These are phyloP conservation scores for Hydropsyche betteni DNA, from an alignment of 2,888 invertebrate genomes.

Conservation along the genomic window DNA sequence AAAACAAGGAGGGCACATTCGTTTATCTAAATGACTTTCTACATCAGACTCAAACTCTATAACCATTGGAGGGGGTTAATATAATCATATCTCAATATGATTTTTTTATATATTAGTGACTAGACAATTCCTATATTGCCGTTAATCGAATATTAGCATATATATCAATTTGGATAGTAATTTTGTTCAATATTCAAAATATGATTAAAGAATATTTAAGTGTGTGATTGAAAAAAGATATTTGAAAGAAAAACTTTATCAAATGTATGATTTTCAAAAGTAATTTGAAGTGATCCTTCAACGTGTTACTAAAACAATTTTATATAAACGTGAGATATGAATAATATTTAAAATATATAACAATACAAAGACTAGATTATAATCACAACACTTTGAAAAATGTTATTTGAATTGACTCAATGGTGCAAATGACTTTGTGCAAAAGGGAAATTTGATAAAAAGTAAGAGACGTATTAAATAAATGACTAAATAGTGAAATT, in stretches of 20 bases:
- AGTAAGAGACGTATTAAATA: too few relatives aligned
- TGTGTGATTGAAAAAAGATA: too few relatives aligned
- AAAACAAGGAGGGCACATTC: conserved; percentile 36
- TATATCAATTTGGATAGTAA: not conserved
- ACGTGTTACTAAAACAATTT: not conserved
- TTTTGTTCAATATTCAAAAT: too few relatives aligned
- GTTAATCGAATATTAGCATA: conserved; percentile 4
- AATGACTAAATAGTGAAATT: too few relatives aligned
- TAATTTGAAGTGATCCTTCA: too few relatives aligned
- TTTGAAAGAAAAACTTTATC: too few relatives aligned
- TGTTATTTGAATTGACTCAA: conserved; percentile 7
- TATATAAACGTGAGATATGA: not conserved
- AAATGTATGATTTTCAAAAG: too few relatives aligned
- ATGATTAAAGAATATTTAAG: too few relatives aligned
- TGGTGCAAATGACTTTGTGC: not conserved
- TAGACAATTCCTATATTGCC: conserved; percentile 36
- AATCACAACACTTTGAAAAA: not conserved
- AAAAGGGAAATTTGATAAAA: too few relatives aligned
- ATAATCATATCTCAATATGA: conserved; percentile 5
- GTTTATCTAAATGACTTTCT: conserved; percentile 21
- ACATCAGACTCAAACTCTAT: conserved; percentile 40
- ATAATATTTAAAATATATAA: not conserved
- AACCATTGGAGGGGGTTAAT: conserved; percentile 21
- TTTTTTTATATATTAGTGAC: conserved; percentile 22
- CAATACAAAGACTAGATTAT: conserved; percentile 6